A percentile compares a stretch with the other conserved stretches of the same genome.
These are phyloP conservation scores for Coracopsis vasa DNA, from an alignment of 2,113 vertebrate genomes.

Conservation along the genomic window DNA sequence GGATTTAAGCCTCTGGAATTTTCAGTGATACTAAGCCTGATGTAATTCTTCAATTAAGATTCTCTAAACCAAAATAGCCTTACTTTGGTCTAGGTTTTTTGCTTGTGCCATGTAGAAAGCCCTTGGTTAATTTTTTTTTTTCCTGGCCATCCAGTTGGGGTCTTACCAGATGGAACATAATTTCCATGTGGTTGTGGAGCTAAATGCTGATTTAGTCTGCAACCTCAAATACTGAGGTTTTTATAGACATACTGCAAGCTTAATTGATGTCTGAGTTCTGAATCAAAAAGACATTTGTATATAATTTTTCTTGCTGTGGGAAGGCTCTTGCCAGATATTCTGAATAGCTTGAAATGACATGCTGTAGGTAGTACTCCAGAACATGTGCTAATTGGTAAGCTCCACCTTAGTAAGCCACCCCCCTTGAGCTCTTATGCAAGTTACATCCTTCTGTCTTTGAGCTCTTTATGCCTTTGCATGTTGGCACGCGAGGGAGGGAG, in stretches of 20 bases:
- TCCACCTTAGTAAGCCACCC: not conserved
- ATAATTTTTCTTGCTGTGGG: not conserved
- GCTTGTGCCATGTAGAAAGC: not conserved
- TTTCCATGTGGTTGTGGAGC: not conserved
- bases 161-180: not conserved
- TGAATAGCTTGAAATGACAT: not conserved
- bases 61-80: not conserved
- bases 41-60: not conserved
- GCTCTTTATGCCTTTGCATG: not conserved
- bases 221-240: not conserved
- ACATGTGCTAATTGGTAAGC: not conserved
- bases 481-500: fast-evolving
- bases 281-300: fast-evolving
- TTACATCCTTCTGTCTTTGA: not conserved
- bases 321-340: not conserved
- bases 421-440: not conserved
- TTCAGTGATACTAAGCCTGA: not conserved
- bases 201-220: not conserved
- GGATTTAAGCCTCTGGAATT: not conserved
- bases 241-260: not conserved
- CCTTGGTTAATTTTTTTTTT: fast-evolving
- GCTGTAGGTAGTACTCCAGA: not conserved
- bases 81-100: not conserved
- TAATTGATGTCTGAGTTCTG: not conserved
- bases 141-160: not conserved